Conservation (phyloP, 2,113 vertebrate species). For the Probosciger aterrimus region DNA sequence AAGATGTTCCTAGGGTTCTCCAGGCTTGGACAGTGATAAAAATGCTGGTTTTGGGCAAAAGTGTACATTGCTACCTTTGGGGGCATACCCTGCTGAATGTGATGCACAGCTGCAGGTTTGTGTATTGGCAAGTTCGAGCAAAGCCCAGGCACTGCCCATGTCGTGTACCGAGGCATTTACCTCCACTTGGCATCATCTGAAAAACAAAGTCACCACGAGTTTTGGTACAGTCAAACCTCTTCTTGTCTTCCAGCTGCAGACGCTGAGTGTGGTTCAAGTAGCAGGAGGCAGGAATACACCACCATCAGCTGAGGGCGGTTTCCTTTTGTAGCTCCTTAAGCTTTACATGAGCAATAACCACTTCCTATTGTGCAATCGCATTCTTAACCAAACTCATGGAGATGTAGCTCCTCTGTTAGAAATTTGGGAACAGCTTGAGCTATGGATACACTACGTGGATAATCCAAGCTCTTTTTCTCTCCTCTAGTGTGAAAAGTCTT, state of each 20-base stretch:
- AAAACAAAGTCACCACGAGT: accelerated
- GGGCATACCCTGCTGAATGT: background rate
- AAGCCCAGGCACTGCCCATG: accelerated
- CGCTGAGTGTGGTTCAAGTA: accelerated
- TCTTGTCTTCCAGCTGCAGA: background rate
- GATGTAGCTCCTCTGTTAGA: background rate
- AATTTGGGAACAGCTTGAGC: background rate
- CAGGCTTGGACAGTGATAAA: background rate
- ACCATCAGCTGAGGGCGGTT: background rate
- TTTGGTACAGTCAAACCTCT: accelerated
- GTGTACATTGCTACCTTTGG: accelerated
- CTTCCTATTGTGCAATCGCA: accelerated
- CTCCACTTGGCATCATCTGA: background rate
- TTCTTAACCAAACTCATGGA: accelerated
- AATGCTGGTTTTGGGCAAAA: background rate
- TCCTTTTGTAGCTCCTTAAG: background rate
- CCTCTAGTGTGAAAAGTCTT: background rate
- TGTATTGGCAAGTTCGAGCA: background rate
- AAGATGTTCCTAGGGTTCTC: background rate
- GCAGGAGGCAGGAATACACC: background rate
- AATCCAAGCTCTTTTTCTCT: background rate
- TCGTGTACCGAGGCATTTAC: accelerated
- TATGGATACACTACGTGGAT: too few relatives aligned
- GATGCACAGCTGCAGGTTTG: too few relatives aligned
- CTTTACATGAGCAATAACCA: accelerated